Base-by-base conservation (phyloP, 2,113 vertebrate species). In the Puntigrus tetrazona region DNA sequence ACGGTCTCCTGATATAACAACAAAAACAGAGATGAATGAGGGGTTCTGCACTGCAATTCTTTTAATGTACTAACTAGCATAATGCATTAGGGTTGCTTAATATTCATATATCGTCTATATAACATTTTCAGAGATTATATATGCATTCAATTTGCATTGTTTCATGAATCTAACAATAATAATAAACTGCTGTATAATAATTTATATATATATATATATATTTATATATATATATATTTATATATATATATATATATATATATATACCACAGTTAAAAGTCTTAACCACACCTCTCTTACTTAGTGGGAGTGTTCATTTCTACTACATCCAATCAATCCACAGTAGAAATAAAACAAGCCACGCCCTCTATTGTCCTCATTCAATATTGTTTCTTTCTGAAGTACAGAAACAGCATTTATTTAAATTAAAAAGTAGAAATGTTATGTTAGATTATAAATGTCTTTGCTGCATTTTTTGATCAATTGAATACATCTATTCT, bases 1-100 rank as follows among this genome's bases (percentile, higher is more conserved):
- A 1, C 97, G 96, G 85, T 99, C 98, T 0, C 97, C 98, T 99
- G 91, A 0, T 10, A 18, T 99, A 90, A 0, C 20, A 20, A 14
- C 1, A 61, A 7, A 47, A 27, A 22, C 34, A 70, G 18, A 86
- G 8, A 50, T 38, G 65, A 18, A 73, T 25, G 5, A 57, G 27
- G 20, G 29, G 1, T 43, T n/a, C 5, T 18, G 16, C 29, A 34
- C 13, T 8, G 61, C 14, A 70, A 8, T 13, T 10, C 41, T 6
- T 20, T 20, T 0, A 31, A 65, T 65, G 5, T 20, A 3, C 4
- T 73, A 7, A 1, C 27, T 45, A 50, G 16, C 31, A 29, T 20
- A 63, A 13, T 22, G 36, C 34, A 45, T 5, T 14, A 55, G 50
- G 18, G 20, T 55, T 55, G 52, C 52, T n/a, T 57, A 57, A 57